Evolutionary conservation across 1,140 invertebrate genomes (phyloP), one percentile per base, ranked within the genome.

Genomic region (Melitaea cinxia): DNA sequence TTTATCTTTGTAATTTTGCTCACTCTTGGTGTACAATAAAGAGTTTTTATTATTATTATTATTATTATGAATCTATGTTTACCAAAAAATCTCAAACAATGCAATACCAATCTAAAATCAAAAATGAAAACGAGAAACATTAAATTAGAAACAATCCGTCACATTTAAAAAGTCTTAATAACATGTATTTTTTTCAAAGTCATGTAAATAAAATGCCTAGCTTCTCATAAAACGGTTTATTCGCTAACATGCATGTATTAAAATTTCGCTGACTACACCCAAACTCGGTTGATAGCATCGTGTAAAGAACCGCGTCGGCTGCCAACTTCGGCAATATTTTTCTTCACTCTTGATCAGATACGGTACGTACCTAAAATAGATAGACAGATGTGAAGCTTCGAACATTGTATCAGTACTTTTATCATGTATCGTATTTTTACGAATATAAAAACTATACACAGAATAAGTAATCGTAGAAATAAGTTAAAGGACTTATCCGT

Each of bases 251-350:
- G 72, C 64, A 71, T 72, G 68, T 72, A 74, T 75, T 78, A 74
- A 76, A 76, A 78, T 76, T 70, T 54, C 71, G 67, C 68, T 66
- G 56, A 70, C 61, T 70, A 61, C 55, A 52, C 39, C 50, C 64
- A 54, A 56, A 56, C 59, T 59, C 53, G 37, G 52, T 54, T 56
- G 64, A 68, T 64, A 60, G 49, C 54, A 68, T 71, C 60, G 57
- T 54, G 69, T 56, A 39, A 67, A 66, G 61, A 68, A 64, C 60
- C 37, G 39, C 30, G 52, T 33, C 28, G 58, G 56, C 58, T 69
- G 56, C 58, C 52, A 59, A 65, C 52, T 70, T 39, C 39, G 68
- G 62, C 68, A 70, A 70, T 65, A 65, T 65, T 68, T 68, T 60
- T 65, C 63, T 59, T 58, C 63, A 52, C 56, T 65, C 63, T 35